A percentile compares a stretch with the other conserved stretches of the same genome.
Conservation (phyloP, 2,888 invertebrate genomes). For the Cerastis leucographa region DNA sequence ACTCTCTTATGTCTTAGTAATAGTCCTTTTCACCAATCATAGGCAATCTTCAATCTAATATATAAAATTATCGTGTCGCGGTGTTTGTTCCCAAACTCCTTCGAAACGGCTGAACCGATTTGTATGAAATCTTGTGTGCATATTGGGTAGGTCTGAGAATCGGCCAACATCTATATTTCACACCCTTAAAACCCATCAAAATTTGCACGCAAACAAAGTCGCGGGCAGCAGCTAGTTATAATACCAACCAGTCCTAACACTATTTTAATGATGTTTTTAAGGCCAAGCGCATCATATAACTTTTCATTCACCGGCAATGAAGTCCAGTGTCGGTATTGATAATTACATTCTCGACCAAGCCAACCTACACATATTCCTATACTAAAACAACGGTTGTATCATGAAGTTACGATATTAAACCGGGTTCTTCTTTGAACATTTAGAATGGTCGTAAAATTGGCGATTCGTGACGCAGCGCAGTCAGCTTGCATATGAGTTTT, state of each 20-base stretch:
- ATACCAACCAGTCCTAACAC: background rate
- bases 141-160: too few relatives aligned
- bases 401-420: constrained; percentile 28
- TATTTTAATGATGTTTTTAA: constrained; percentile 1
- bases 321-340: background rate
- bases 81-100: too few relatives aligned
- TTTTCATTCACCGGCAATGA: background rate
- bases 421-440: constrained; percentile 31
- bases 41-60: background rate
- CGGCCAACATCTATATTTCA: too few relatives aligned
- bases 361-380: background rate
- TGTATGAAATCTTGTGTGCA: too few relatives aligned
- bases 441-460: constrained; percentile 29
- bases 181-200: too few relatives aligned
- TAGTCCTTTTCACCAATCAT: background rate
- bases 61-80: too few relatives aligned
- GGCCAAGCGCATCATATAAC: background rate
- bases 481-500: constrained; percentile 23
- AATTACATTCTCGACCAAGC: constrained; percentile 13
- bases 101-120: too few relatives aligned
- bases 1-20: background rate
- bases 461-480: constrained; percentile 46
- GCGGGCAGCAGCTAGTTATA: too few relatives aligned
- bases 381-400: constrained; percentile 14
- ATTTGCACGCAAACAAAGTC: too few relatives aligned